A percentile compares a stretch with the other conserved stretches of the same genome.
These are phyloP conservation scores for Larimichthys polyactis DNA, from an alignment of 2,113 vertebrate genomes.

Conservation along the genomic window DNA sequence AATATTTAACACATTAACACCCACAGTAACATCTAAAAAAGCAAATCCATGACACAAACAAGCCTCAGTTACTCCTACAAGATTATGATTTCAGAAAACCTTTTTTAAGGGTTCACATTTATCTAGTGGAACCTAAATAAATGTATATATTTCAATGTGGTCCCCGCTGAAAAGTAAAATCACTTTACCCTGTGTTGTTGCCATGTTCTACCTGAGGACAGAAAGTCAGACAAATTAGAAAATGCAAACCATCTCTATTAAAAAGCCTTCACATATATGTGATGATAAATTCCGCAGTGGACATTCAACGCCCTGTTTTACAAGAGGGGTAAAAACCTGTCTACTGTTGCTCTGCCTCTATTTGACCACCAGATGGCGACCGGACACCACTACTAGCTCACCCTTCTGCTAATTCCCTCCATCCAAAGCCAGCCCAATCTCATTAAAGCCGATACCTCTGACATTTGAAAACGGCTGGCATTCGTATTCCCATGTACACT, in stretches of 20 bases:
- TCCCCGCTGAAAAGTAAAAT: background rate
- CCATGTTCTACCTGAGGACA: background rate
- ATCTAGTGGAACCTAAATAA: background rate
- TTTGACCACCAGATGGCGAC: constrained; percentile 63
- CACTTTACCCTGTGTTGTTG: background rate
- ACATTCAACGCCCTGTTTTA: background rate
- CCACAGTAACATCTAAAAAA: too few relatives aligned
- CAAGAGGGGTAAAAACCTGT: background rate
- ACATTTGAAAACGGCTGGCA: constrained; percentile 65
- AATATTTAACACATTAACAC: too few relatives aligned
- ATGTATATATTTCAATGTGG: background rate
- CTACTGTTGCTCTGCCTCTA: background rate
- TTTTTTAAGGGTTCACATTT: background rate
- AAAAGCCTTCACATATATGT: too few relatives aligned
- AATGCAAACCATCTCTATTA: too few relatives aligned
- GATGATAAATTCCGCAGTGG: background rate
- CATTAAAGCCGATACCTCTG: constrained; percentile 65
- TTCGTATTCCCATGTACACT: constrained; percentile 20
- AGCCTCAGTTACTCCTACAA: background rate
- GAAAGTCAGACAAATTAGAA: background rate
- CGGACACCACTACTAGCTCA: background rate
- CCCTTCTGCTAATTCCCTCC: constrained; percentile 7
- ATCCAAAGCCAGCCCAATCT: constrained; percentile 54
- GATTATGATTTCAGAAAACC: background rate
- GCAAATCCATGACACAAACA: too few relatives aligned